These are phyloP conservation scores for Monochamus alternatus DNA, from an alignment of 2,888 invertebrate genomes.

Conservation along the genomic window DNA sequence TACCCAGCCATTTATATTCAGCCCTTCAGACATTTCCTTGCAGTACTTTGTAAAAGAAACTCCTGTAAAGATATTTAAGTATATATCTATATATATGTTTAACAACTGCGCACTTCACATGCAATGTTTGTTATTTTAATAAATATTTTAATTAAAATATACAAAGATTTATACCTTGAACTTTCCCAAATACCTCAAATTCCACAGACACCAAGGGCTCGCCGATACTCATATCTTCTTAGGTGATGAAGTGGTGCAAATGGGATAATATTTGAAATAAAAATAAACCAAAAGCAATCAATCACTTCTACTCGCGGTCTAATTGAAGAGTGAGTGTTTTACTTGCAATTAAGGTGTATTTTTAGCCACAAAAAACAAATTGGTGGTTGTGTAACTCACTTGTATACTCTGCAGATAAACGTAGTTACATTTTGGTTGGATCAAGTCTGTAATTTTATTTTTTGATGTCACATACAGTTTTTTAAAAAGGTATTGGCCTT, in stretches of 20 bases:
- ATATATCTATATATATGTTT: no score
- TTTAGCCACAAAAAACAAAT: constrained; percentile 46
- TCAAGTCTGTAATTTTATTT: no score
- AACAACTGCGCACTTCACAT: background rate
- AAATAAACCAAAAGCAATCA: constrained; percentile 35
- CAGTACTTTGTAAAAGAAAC: constrained; percentile 92
- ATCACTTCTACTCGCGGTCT: constrained; percentile 40
- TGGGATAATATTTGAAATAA: background rate
- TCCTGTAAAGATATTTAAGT: constrained; percentile 76
- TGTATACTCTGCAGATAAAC: constrained; percentile 2
- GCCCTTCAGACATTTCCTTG: constrained; percentile 82
- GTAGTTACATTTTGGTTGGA: no score
- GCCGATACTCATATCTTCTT: constrained; percentile 58
- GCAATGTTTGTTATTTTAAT: background rate
- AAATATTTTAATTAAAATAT: constrained; percentile 7
- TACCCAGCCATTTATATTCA: constrained; percentile 91
- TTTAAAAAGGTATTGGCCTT: no score
- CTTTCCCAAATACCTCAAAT: constrained; percentile 92
- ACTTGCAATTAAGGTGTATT: constrained; percentile 42
- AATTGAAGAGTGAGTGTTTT: constrained; percentile 35
- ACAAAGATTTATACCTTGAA: constrained; percentile 82
- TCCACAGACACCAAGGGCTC: constrained; percentile 85
- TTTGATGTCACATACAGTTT: no score
- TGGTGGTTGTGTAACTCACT: constrained; percentile 27
- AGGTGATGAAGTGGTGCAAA: background rate